These are phyloP conservation scores for Apodemia hepburni DNA, from an alignment of 2,888 invertebrate genomes.

Conservation along the genomic window DNA sequence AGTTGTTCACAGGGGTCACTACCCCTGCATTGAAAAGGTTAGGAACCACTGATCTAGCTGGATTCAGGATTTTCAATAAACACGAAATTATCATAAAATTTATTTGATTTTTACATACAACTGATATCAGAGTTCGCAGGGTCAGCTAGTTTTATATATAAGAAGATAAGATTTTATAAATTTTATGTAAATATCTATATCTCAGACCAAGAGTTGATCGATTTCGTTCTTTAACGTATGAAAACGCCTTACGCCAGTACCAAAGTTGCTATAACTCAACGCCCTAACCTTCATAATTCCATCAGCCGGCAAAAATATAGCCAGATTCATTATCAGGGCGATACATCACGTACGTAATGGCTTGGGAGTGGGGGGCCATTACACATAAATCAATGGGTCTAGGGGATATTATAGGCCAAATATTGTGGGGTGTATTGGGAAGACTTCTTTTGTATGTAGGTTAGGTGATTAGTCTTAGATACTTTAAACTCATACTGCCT, in stretches of 20 bases:
- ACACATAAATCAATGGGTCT: constrained; percentile 75
- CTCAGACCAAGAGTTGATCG: not conserved
- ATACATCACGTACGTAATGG: constrained; percentile 65
- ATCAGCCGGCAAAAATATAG: constrained; percentile 73
- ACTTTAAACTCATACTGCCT: too few relatives aligned
- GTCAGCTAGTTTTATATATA: too few relatives aligned
- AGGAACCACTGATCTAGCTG: too few relatives aligned
- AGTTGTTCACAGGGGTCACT: too few relatives aligned
- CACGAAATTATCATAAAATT: too few relatives aligned
- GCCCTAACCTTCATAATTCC: constrained; percentile 63
- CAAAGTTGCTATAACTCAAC: constrained; percentile 35
- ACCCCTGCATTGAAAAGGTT: too few relatives aligned
- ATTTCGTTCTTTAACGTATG: constrained; percentile 7
- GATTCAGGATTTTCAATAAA: too few relatives aligned
- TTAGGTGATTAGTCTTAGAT: constrained; percentile 1
- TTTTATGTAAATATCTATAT: not conserved
- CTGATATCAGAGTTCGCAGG: too few relatives aligned
- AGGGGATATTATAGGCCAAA: constrained; percentile 69
- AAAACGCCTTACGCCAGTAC: constrained; percentile 21
- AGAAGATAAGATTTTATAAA: too few relatives aligned
- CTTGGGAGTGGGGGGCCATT: constrained; percentile 49
- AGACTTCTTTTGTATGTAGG: constrained; percentile 20
- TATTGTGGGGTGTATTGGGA: constrained; percentile 50
- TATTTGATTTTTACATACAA: too few relatives aligned
- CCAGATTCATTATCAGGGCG: constrained; percentile 74